Percentiles rank a stretch among this genome's conserved stretches.
Conservation (phyloP, 1,140 invertebrate genomes). For the Pemphigus obesinymphae region DNA sequence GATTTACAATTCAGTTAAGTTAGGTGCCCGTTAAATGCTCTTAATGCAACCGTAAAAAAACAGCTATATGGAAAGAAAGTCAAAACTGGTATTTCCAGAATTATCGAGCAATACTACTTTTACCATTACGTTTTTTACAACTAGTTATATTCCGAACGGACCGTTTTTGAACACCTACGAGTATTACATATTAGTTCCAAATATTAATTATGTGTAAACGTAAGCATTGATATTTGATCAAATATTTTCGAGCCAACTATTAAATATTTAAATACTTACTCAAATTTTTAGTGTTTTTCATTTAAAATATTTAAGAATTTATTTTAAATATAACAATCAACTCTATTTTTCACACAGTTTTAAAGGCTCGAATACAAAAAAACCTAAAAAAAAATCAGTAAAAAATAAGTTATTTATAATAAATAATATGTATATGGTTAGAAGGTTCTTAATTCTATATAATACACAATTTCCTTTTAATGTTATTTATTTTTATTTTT, state of each 20-base stretch:
- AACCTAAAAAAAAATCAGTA: too few relatives aligned
- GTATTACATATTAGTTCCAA: background rate
- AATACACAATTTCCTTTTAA: too few relatives aligned
- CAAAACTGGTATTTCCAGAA: slow-evolving; percentile 27
- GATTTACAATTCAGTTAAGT: background rate
- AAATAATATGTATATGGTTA: too few relatives aligned
- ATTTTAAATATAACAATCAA: too few relatives aligned
- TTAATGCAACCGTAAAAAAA: background rate
- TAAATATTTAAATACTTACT: background rate
- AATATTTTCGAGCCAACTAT: background rate
- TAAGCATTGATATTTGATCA: background rate
- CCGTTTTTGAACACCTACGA: background rate
- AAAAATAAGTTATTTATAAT: too few relatives aligned
- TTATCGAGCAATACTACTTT: slow-evolving; percentile 21
- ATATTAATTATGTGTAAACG: background rate
- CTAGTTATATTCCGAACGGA: background rate
- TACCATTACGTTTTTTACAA: slow-evolving; percentile 9
- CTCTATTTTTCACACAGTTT: too few relatives aligned
- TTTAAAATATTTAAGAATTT: too few relatives aligned
- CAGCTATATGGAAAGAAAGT: slow-evolving; percentile 23
- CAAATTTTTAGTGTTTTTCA: background rate
- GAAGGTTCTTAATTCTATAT: too few relatives aligned
- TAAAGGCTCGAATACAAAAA: too few relatives aligned
- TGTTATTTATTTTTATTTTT: too few relatives aligned
- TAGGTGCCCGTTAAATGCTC: background rate